These are phyloP conservation scores for Cryptus armator DNA, from an alignment of 2,888 invertebrate species.

Conservation along the genomic window DNA sequence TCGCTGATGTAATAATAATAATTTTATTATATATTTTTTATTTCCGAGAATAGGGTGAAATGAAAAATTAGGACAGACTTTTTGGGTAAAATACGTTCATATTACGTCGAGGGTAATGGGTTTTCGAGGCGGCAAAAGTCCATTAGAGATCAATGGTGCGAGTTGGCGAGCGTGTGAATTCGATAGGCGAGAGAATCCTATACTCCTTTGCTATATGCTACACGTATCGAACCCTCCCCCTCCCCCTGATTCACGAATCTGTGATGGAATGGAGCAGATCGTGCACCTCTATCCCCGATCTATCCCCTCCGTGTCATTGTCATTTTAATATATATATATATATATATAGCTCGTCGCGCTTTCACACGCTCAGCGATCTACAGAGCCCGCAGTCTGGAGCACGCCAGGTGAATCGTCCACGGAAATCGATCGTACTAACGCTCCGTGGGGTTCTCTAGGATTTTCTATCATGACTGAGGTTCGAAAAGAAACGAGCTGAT, in stretches of 20 bases:
- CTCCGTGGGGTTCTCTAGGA: constrained; percentile 38
- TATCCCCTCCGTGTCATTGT: constrained; percentile 60
- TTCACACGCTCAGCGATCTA: constrained; percentile 59
- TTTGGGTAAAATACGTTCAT: constrained; percentile 22
- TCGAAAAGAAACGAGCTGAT: constrained; percentile 29
- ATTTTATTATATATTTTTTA: not conserved
- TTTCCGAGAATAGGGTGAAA: constrained; percentile 26
- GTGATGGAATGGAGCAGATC: constrained; percentile 37
- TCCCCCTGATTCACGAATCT: constrained; percentile 8
- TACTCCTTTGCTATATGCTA: too few species aligned
- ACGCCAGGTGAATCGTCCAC: constrained; percentile 62
- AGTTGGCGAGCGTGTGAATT: constrained; percentile 58
- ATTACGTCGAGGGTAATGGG: constrained; percentile 20
- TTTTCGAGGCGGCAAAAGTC: not conserved
- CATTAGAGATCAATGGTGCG: constrained; percentile 51
- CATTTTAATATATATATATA: constrained; percentile 59
- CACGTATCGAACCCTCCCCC: constrained; percentile 33
- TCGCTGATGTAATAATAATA: too few species aligned
- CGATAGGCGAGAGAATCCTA: constrained; percentile 59
- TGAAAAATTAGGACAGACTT: constrained; percentile 22
- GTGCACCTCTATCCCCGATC: constrained; percentile 31
- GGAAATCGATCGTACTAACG: not conserved
- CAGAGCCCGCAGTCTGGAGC: constrained; percentile 20
- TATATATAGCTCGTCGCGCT: constrained; percentile 51
- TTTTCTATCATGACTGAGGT: constrained; percentile 1